phyloP scores from a whole-genome alignment of 2,113 vertebrate species.

The Cephalopterus ornatus region DNA sequence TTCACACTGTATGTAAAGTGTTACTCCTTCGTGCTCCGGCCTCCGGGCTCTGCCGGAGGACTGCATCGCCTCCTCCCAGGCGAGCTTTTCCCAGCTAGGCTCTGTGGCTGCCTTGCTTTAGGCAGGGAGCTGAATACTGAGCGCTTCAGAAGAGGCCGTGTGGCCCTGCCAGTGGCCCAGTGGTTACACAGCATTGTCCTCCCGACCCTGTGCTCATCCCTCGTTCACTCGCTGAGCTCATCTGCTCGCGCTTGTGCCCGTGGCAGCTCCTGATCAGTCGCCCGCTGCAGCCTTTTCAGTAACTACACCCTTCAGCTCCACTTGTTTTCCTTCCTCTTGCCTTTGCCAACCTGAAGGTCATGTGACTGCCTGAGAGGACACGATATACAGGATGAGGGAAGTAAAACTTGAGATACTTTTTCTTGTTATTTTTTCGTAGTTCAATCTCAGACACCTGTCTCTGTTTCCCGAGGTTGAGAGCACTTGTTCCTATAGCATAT shows the following conservation, averaged over 20 bases:
- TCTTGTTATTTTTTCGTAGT: not conserved
- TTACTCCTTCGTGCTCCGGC: accelerated
- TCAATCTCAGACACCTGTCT: not conserved
- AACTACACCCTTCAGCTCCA: not conserved
- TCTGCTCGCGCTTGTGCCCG: accelerated
- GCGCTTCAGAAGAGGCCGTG: accelerated
- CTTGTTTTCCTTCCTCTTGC: not conserved
- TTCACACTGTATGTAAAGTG: not conserved
- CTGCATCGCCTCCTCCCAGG: not conserved
- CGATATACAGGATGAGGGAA: not conserved
- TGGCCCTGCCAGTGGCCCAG: not conserved
- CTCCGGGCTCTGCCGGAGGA: not conserved
- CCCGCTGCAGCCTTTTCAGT: not conserved
- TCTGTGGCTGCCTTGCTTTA: not conserved
- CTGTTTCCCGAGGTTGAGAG: not conserved
- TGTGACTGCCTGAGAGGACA: not conserved
- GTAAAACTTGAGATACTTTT: not conserved
- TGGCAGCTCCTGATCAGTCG: accelerated
- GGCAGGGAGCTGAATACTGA: not conserved
- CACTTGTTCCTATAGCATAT: not conserved
- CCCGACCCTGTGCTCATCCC: accelerated
- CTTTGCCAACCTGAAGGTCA: not conserved
- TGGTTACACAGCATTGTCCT: accelerated
- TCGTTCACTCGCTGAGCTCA: accelerated
- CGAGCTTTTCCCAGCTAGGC: not conserved